These are phyloP conservation scores for Balaeniceps rex DNA, from an alignment of 2,113 vertebrate species.

Conservation along the genomic window DNA sequence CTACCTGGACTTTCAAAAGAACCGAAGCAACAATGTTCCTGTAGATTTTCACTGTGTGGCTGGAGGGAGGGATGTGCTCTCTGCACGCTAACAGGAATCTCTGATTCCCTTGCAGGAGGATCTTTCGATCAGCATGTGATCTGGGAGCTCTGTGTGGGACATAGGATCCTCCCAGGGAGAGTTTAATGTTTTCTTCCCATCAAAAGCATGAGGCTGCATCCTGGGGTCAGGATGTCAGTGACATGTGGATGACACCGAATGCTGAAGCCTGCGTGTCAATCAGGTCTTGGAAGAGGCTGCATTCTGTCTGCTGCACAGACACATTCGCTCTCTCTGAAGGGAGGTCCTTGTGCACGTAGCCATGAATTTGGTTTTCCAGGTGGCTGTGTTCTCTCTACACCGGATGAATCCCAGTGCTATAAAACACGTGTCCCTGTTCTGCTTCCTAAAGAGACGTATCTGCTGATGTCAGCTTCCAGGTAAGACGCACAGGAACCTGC, in stretches of 20 bases:
- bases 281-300: not conserved
- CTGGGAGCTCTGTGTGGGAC: not conserved
- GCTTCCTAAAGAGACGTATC: not conserved
- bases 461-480: slow-evolving; percentile 9
- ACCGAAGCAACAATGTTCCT: not conserved
- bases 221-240: not conserved
- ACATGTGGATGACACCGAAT: not conserved
- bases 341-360: not conserved
- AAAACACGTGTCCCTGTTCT: not conserved
- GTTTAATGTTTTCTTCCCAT: not conserved
- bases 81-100: not conserved
- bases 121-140: not conserved
- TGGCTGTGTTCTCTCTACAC: not conserved
- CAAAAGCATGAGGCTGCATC: not conserved
- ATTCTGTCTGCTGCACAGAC: not conserved
- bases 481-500: not conserved
- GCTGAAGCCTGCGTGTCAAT: not conserved
- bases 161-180: not conserved
- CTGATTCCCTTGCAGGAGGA: not conserved
- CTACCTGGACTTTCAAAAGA: not conserved
- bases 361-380: not conserved
- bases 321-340: not conserved
- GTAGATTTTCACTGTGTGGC: not conserved
- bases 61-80: not conserved
- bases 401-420: not conserved